phyloP scores from a whole-genome alignment of 2,113 vertebrate genomes.

The Cyanoderma ruficeps region DNA sequence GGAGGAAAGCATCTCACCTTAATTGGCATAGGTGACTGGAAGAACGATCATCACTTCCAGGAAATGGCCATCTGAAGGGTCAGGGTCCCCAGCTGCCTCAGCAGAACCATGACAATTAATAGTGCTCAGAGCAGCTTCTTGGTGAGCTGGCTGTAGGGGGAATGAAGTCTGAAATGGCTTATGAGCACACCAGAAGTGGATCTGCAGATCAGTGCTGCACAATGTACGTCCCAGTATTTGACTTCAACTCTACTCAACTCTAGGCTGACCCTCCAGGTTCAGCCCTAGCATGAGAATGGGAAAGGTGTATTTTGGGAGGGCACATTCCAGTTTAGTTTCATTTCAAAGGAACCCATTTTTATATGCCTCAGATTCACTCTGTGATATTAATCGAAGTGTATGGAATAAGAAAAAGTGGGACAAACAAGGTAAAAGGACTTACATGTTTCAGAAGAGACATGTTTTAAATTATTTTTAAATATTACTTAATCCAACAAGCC shows the following conservation, averaged over 20 bases:
- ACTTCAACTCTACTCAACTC: neutral
- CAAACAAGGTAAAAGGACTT: neutral
- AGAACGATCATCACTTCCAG: accelerated
- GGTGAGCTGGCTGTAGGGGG: neutral
- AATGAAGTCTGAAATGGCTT: neutral
- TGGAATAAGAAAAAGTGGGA: neutral
- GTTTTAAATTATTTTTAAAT: neutral
- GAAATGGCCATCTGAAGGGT: accelerated
- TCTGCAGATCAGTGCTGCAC: neutral
- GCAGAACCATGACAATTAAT: neutral
- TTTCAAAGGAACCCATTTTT: neutral
- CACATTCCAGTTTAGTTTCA: neutral
- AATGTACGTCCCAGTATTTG: accelerated
- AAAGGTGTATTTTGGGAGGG: neutral
- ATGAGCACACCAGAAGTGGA: neutral
- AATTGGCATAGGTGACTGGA: neutral
- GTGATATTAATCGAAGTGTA: neutral
- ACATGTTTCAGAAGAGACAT: neutral
- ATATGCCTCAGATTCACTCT: neutral
- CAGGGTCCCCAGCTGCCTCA: neutral
- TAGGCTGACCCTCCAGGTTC: neutral
- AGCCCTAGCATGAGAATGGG: neutral
- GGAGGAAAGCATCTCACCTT: neutral
- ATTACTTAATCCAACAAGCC: neutral
- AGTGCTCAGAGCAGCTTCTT: neutral